These are phyloP conservation scores for Anas platyrhynchos DNA, from an alignment of 2,113 vertebrate species.

Conservation along the genomic window DNA sequence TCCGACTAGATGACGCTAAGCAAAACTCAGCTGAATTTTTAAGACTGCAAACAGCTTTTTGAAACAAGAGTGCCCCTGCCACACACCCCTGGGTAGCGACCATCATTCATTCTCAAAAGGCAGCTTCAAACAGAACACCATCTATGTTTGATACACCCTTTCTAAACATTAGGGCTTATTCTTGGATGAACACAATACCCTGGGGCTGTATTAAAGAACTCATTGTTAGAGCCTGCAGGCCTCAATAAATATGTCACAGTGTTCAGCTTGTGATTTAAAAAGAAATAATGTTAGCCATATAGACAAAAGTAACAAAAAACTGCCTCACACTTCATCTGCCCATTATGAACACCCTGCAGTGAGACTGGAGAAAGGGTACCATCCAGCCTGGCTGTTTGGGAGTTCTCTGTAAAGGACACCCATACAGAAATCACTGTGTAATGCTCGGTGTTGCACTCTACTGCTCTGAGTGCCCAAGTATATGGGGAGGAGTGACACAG, in stretches of 20 bases:
- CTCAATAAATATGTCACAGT: not conserved
- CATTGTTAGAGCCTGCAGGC: not conserved
- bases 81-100: not conserved
- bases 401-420: not conserved
- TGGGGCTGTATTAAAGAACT: not conserved
- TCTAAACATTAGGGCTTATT: conserved; percentile 39
- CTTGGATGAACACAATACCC: not conserved
- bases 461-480: not conserved
- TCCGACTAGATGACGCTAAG: not conserved
- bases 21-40: not conserved
- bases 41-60: not conserved
- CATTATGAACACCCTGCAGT: not conserved
- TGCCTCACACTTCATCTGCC: not conserved
- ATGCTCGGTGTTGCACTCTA: not conserved
- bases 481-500: not conserved
- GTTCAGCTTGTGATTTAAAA: conserved; percentile 27
- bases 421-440: not conserved
- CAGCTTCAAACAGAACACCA: conserved; percentile 16
- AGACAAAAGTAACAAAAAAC: conserved; percentile 14
- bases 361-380: not conserved
- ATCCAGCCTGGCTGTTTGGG: not conserved
- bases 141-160: not conserved
- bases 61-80: not conserved
- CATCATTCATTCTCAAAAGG: not conserved
- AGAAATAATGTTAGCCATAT: not conserved